Percentiles rank a stretch among this genome's conserved stretches.
Conservation (phyloP, 2,797 vertebrate genomes). For the Typhlichthys eigenmanni region DNA sequence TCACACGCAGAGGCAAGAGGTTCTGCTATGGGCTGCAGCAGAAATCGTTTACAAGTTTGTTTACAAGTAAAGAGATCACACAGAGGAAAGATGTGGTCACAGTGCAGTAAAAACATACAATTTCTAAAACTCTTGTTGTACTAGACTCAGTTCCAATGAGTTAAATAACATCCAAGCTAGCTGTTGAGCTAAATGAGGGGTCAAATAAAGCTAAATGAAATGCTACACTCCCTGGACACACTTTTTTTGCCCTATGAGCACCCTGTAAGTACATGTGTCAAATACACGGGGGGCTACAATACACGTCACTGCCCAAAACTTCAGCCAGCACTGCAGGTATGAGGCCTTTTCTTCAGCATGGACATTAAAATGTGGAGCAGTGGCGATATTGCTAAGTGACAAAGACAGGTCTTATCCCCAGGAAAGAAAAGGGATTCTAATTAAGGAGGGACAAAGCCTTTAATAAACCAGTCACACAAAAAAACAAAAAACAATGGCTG, state of each 20-base stretch:
- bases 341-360: slow-evolving; percentile 31
- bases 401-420: slow-evolving; percentile 35
- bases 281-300: slow-evolving; percentile 35
- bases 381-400: slow-evolving; percentile 26
- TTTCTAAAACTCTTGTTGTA: neutral
- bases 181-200: neutral
- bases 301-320: slow-evolving; percentile 33
- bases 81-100: neutral
- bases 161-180: too few species aligned
- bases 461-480: slow-evolving; percentile 36
- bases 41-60: slow-evolving; percentile 23
- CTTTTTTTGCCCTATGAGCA: slow-evolving; percentile 36
- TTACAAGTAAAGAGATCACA: neutral
- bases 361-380: slow-evolving; percentile 33
- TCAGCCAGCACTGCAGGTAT: slow-evolving; percentile 17
- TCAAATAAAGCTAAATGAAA: neutral
- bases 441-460: slow-evolving; percentile 61
- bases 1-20: neutral
- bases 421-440: slow-evolving; percentile 54
- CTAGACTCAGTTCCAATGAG: too few species aligned
- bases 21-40: slow-evolving; percentile 7
- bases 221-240: neutral
- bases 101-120: neutral
- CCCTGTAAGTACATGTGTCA: slow-evolving; percentile 36
- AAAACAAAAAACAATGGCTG: slow-evolving; percentile 34